Evolutionary conservation across 2,888 invertebrate genomes (phyloP), one percentile per base, ranked within the genome.

Genomic region (Serripes groenlandicus): DNA sequence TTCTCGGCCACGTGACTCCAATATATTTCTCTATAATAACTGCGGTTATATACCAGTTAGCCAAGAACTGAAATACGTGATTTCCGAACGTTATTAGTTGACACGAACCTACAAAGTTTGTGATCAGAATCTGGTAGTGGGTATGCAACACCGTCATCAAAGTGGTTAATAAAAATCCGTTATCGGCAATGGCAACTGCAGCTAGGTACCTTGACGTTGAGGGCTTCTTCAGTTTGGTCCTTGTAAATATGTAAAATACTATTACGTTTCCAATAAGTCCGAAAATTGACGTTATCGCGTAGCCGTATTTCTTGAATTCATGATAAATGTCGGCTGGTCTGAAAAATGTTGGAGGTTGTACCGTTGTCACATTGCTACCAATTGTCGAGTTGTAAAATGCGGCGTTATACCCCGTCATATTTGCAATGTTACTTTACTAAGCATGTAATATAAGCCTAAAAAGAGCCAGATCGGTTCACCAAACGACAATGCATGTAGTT

Each of bases 121-220:
- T 78, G 0, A 91, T 35, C 3, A 78, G 77, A 23, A 90, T 56
- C 18, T 85, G 71, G 64, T 85, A 81, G 32, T 78, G 78, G 1
- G 21, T 26, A 32, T 75, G 78, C 23, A 91, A 42, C 30, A 85
- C 81, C 0, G 71, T 70, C 5, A 90, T 81, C 58, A 97, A 95
- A 1, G 97, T 94, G 21, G 96, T 96, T 0, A 96, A 88, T 18
- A 98, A 94, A 90, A 97, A 97, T 0, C 97, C 95, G 0, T 97
- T 97, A 93, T 98, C 98, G 82, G 97, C 97, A 0, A 97, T 94
- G 0, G 97, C 97, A 69, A 97, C 94, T 0, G 97, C 97, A 0
- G 97, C 96, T 83, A 98, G 94, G 93, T 98, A 98, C 88, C 96
- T 96, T 76, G 97, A 97, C 0, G 97, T 97, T 0, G 97, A 97